phyloP scores from a whole-genome alignment of 2,888 invertebrate genomes.

The Aromia moschata region DNA sequence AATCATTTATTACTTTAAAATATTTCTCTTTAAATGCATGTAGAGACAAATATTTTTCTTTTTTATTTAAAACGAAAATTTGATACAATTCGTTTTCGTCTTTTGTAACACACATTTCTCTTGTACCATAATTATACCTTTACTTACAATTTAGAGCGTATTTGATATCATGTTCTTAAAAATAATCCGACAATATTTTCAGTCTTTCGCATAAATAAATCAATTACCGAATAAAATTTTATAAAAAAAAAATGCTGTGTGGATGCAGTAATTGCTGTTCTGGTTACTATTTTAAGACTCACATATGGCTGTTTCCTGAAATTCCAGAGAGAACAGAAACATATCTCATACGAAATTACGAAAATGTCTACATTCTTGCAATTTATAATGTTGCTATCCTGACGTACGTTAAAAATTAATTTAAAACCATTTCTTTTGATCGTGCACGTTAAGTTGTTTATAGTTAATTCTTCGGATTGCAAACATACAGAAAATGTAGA shows the following conservation, averaged over 20 bases:
- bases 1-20: no score
- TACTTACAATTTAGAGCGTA: no score
- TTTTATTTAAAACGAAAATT: no score
- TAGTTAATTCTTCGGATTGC: neutral
- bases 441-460: neutral
- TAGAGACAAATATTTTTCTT: neutral
- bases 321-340: neutral
- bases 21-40: neutral
- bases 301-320: constrained; percentile 7
- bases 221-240: no score
- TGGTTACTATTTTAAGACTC: neutral
- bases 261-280: no score
- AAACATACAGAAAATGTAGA: neutral
- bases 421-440: constrained; percentile 6
- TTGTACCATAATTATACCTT: no score
- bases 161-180: no score
- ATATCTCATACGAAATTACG: neutral
- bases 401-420: neutral
- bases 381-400: neutral
- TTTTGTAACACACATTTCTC: no score
- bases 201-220: no score
- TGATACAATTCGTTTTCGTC: no score
- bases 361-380: constrained; percentile 4
- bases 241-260: no score
- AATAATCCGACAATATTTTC: no score